Conservation (phyloP, 2,797 vertebrate genomes). For the Danio choprae region DNA sequence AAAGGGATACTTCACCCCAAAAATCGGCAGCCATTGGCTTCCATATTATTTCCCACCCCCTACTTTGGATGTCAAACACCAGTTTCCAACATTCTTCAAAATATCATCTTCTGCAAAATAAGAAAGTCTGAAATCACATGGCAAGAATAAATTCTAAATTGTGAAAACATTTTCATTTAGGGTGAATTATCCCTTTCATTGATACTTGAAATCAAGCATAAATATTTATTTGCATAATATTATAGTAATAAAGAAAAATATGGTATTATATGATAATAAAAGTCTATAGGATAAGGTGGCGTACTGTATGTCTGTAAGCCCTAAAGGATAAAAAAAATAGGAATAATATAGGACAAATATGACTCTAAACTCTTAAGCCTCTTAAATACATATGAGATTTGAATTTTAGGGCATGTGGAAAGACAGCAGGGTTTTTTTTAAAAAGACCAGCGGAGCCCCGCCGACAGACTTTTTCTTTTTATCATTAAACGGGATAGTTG, state of each 20-base stretch:
- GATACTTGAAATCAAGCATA: too few species aligned
- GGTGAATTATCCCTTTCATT: too few species aligned
- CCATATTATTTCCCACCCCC: too few species aligned
- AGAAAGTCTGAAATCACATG: too few species aligned
- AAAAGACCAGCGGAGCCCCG: not conserved
- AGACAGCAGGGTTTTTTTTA: not conserved
- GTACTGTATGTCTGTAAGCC: not conserved
- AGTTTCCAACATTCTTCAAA: too few species aligned
- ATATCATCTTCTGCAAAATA: too few species aligned
- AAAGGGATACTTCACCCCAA: too few species aligned
- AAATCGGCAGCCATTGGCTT: too few species aligned
- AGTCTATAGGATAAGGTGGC: not conserved
- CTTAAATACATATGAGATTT: conserved; percentile 7
- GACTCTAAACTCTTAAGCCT: not conserved
- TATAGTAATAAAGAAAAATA: conserved; percentile 1
- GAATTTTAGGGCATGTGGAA: not conserved
- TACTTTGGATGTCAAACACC: too few species aligned
- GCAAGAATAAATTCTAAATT: too few species aligned
- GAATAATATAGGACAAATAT: conserved; percentile 15
- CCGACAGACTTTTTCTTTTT: conserved; percentile 1
- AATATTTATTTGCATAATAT: not conserved
- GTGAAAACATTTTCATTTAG: too few species aligned
- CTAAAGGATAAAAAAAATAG: not conserved
- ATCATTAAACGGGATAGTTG: too few species aligned
- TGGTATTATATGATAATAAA: not conserved